These are phyloP conservation scores for Criorhina ranunculi DNA, from an alignment of 2,888 invertebrate genomes.

Conservation along the genomic window DNA sequence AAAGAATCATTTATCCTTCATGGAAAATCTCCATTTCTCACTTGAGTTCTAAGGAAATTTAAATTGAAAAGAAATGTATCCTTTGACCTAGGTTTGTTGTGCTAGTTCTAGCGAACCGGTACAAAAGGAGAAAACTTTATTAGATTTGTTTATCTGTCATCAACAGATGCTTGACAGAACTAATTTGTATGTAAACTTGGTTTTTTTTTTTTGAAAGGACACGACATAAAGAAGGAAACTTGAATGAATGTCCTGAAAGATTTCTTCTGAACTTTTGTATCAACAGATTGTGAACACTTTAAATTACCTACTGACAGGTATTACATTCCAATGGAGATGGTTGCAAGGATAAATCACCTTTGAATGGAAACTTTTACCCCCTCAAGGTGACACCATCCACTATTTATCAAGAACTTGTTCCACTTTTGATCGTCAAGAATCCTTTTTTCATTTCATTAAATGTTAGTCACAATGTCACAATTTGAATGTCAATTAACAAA, in stretches of 20 bases:
- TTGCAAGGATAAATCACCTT: slow-evolving; percentile 10
- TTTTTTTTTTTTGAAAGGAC: not conserved
- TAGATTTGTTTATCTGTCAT: slow-evolving; percentile 38
- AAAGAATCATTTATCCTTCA: too few species aligned
- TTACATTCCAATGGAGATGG: not conserved
- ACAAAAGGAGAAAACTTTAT: slow-evolving; percentile 12
- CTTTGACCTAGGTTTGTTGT: not conserved
- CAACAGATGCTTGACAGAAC: slow-evolving; percentile 37
- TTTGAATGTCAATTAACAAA: not conserved
- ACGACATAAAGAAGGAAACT: not conserved
- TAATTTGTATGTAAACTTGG: slow-evolving; percentile 1
- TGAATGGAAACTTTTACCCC: not conserved
- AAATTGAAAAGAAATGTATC: not conserved
- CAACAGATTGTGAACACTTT: too few species aligned
- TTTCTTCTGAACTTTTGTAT: not conserved
- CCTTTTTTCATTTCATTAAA: slow-evolving; percentile 13
- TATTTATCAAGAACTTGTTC: not conserved
- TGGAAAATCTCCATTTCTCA: not conserved
- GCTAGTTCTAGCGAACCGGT: not conserved
- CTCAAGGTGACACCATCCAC: not conserved
- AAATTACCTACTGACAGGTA: not conserved
- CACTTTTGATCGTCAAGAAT: not conserved
- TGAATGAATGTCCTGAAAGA: not conserved
- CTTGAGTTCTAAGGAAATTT: not conserved
- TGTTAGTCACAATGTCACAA: not conserved